Percentiles rank a stretch among this genome's conserved stretches.
Evolutionary conservation across 2,113 vertebrate genomes (phyloP).

Genomic region (Dicerorhinus sumatrensis): DNA sequence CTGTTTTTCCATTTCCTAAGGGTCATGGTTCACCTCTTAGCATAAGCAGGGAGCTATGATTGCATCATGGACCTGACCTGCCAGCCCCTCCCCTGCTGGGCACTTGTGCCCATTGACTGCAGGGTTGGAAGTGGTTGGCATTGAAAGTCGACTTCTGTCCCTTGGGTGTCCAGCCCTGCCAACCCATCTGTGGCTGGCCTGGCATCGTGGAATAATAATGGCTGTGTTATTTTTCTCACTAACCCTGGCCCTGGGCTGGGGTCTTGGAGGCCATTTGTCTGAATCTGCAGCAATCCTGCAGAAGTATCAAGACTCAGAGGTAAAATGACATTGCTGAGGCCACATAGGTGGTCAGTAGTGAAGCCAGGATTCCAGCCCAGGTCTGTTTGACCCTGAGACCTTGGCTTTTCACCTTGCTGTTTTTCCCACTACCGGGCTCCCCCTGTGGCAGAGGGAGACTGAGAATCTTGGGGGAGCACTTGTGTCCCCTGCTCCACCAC

Average conservation of each 20-base stretch:
- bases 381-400: background rate
- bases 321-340: background rate
- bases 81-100: background rate
- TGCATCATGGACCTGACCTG: constrained; percentile 44
- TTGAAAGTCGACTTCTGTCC: background rate
- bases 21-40: constrained; percentile 65
- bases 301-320: background rate
- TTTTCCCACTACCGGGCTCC: fast-evolving
- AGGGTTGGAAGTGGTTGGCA: background rate
- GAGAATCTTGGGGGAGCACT: background rate
- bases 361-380: background rate
- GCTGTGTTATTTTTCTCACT: background rate
- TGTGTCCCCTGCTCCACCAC: background rate
- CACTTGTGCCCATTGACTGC: background rate
- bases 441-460: background rate
- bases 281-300: background rate
- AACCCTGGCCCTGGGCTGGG: background rate
- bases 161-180: background rate
- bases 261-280: background rate
- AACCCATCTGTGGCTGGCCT: background rate
- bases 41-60: background rate
- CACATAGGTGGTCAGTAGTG: background rate
- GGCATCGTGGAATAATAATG: background rate
- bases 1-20: constrained; percentile 66
- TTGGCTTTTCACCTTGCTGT: background rate